A percentile compares a stretch with the other conserved stretches of the same genome.
Evolutionary conservation across 1,140 invertebrate genomes (phyloP).

Genomic region (Aphaenogaster ashmeadi): DNA sequence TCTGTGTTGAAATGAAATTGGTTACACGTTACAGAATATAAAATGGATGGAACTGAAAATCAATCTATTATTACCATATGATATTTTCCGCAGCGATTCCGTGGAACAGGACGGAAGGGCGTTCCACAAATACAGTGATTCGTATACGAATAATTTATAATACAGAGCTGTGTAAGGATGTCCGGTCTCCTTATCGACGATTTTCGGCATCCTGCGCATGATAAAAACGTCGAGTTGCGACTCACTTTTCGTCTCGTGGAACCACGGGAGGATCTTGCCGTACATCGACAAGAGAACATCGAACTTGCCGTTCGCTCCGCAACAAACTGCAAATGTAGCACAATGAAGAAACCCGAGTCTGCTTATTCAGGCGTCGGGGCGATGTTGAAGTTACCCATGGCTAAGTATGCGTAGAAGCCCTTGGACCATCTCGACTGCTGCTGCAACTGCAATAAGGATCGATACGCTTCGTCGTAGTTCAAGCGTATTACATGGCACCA

Average conservation of each 20-base stretch:
- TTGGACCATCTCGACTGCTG: constrained; percentile 91
- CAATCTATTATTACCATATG: constrained; percentile 82
- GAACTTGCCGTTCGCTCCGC: constrained; percentile 86
- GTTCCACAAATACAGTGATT: constrained; percentile 92
- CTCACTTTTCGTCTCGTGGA: constrained; percentile 77
- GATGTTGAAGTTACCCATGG: constrained; percentile 86
- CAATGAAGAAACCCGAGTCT: neutral
- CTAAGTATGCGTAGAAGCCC: constrained; percentile 91
- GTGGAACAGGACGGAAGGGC: constrained; percentile 89
- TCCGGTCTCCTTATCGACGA: constrained; percentile 77
- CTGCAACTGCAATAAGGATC: constrained; percentile 88
- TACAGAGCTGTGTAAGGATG: constrained; percentile 82
- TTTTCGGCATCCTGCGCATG: constrained; percentile 77
- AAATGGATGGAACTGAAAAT: neutral
- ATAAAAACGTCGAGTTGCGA: constrained; percentile 83
- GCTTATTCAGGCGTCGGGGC: neutral
- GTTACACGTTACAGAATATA: neutral
- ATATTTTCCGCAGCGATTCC: constrained; percentile 86
- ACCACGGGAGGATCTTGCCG: constrained; percentile 84
- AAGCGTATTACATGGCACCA: constrained; percentile 91
- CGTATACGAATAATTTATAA: constrained; percentile 90
- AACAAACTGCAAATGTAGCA: constrained; percentile 85
- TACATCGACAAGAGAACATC: constrained; percentile 83
- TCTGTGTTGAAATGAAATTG: neutral
- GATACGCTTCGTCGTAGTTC: constrained; percentile 88